Base-by-base conservation (phyloP, 2,888 invertebrate species). In the Oxystoma pomonae region DNA sequence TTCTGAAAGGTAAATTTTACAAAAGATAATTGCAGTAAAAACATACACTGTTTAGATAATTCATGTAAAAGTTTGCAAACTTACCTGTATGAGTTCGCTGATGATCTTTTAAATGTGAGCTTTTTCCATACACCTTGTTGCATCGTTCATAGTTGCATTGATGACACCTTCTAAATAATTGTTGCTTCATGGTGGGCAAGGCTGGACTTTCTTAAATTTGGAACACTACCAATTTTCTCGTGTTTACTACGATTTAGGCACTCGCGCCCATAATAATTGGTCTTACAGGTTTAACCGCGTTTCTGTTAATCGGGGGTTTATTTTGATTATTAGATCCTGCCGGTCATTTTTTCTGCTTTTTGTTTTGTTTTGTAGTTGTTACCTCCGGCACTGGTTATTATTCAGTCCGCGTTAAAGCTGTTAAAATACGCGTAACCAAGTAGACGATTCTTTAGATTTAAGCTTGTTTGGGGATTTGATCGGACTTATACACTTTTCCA, bases 51-150 rank as follows among this genome's bases (percentile, higher is more conserved):
- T n/a, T n/a, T n/a, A n/a, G n/a, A n/a, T n/a, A n/a, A n/a, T n/a
- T 7, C 35, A 35, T 35, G 3, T 35, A 35, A 35, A 35, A 35
- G 3, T 35, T 7, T 7, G 3, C 3, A 35, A 35, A 72, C 79
- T 75, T 74, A 86, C 86, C 87, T 82, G 87, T 87, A 75, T 87
- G 87, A 20, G 87, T 87, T 71, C 87, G 77, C 20, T 86, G 81
- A 76, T 87, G 87, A 16, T 87, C 86, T 74, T 87, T 87, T 53
- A 87, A 79, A 76, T 87, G 87, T 17, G 86, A 87, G 75, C 86
- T 86, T 76, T 87, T 87, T 53, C 86, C 86, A 75, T 87, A 87
- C 55, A 85, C 83, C 75, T 87, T 87, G 73, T 82, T 82, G 76
- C 87, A 87, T 35, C 83, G 85, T 59, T 82, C 81, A 72, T 85